phyloP scores from a whole-genome alignment of 2,797 vertebrate species.

The Danionella dracula region DNA sequence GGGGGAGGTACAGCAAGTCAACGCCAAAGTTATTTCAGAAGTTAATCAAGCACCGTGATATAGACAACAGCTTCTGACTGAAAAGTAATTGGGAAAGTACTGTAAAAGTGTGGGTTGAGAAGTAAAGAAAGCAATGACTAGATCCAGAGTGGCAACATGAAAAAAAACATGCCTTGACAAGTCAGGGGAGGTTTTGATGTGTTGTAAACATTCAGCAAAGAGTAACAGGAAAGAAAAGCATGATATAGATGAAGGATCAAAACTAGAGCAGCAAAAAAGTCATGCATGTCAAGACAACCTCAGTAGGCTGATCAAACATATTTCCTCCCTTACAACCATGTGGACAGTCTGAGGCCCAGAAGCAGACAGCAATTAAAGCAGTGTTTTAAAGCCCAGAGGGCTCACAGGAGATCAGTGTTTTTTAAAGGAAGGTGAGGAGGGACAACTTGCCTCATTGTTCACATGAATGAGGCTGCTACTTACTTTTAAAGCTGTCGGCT shows the following conservation, averaged over 20 bases:
- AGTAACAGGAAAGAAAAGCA: not conserved
- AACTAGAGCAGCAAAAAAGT: constrained; percentile 19
- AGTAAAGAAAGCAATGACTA: constrained; percentile 29
- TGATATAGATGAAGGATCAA: constrained; percentile 1
- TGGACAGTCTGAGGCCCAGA: constrained; percentile 28
- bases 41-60: constrained; percentile 11
- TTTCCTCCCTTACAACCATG: constrained; percentile 7
- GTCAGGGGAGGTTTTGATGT: constrained; percentile 21
- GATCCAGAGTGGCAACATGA: not conserved
- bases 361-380: constrained; percentile 46
- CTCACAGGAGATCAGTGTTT: constrained; percentile 40
- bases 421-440: constrained; percentile 20
- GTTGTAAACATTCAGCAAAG: not conserved
- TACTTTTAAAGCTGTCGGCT: constrained; percentile 25
- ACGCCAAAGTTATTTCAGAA: constrained; percentile 24
- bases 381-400: constrained; percentile 35
- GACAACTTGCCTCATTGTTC: constrained; percentile 27
- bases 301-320: constrained; percentile 32
- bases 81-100: constrained; percentile 5
- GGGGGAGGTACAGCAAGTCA: constrained; percentile 35
- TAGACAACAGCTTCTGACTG: constrained; percentile 14
- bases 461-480: constrained; percentile 22
- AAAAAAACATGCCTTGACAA: constrained; percentile 32
- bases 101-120: constrained; percentile 19
- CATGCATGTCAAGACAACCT: constrained; percentile 33